A percentile compares a stretch with the other conserved stretches of the same genome.
Conservation (phyloP, 1,140 invertebrate genomes). For the Drosophila carrolli region DNA sequence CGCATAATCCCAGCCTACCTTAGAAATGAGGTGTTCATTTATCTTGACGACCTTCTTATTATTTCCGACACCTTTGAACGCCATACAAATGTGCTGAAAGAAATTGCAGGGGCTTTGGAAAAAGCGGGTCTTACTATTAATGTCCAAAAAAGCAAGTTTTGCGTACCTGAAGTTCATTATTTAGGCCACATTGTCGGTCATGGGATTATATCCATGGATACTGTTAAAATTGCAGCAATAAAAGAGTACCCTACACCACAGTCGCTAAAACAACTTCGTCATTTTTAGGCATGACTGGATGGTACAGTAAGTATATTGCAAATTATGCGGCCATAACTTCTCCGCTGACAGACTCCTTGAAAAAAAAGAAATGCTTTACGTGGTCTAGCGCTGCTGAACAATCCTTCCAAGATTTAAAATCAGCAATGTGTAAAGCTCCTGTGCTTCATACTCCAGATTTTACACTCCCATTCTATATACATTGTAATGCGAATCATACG, state of each 20-base stretch:
- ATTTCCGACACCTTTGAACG: conserved; percentile 9
- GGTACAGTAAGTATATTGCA: too few relatives aligned
- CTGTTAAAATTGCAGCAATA: conserved; percentile 1
- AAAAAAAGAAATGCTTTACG: too few relatives aligned
- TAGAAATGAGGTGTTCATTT: background rate
- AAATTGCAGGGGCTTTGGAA: background rate
- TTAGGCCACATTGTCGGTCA: conserved; percentile 3
- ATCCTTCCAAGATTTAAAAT: too few relatives aligned
- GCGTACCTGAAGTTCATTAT: conserved; percentile 5
- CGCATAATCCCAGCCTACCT: conserved; percentile 2
- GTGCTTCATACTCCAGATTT: too few relatives aligned
- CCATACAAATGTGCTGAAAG: background rate
- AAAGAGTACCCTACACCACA: background rate
- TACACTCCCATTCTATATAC: too few relatives aligned
- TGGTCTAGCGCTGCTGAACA: too few relatives aligned
- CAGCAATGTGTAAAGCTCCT: too few relatives aligned
- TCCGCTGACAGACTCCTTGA: too few relatives aligned
- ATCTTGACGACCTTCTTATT: conserved; percentile 12
- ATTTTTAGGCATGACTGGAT: too few relatives aligned
- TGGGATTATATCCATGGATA: conserved; percentile 3
- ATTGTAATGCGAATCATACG: too few relatives aligned
- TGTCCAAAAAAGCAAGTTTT: conserved; percentile 8
- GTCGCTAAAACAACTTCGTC: too few relatives aligned
- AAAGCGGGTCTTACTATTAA: conserved; percentile 16
- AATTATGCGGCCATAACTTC: too few relatives aligned